Evolutionary conservation across 2,888 invertebrate genomes (phyloP), one percentile per base, ranked within the genome.

Genomic region (Nebria salina): DNA sequence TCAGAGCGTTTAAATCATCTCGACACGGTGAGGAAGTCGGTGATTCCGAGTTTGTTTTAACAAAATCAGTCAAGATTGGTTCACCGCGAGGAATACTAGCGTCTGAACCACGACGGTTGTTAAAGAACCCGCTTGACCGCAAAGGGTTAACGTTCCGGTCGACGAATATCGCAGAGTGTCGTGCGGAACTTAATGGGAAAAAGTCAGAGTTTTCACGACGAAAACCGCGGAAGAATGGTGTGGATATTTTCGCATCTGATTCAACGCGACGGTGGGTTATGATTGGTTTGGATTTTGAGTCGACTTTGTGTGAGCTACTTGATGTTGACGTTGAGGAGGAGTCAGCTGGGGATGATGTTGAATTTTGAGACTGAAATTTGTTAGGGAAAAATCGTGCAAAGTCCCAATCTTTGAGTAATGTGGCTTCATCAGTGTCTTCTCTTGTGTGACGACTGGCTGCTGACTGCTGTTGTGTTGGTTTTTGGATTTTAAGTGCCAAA

Each of bases 121-220:
- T 93, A 86, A 94, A 93, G 85, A 94, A 92, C 43, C 93, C 94
- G 87, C 94, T 94, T 42, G 94, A 92, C 83, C 93, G 90, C 84
- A 90, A 85, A 83, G 89, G 92, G 87, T 89, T 92, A 85, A 87
- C 90, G 83, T 88, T 91, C 76, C 90, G 86, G 85, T 90, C 89
- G 84, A 90, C 90, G 85, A 92, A 90, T 86, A 93, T 90, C 20
- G 95, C 95, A 72, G 96, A 96, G 88, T 96, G 95, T 74, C 96
- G 90, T 15, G 91, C 90, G 84, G 94, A 93, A 26, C 94, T 92
- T 78, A 94, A 89, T 9, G 95, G 95, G 87, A 95, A 95, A 86
- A 96, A 93, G 88, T 96, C 96, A 0, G 96, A 95, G 88, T 95
- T 95, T 88, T 96, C 96, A 83, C 96, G 91, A 82, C 96, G 91